Conservation (phyloP, 2,797 vertebrate species). For the Sebastes elongatus region DNA sequence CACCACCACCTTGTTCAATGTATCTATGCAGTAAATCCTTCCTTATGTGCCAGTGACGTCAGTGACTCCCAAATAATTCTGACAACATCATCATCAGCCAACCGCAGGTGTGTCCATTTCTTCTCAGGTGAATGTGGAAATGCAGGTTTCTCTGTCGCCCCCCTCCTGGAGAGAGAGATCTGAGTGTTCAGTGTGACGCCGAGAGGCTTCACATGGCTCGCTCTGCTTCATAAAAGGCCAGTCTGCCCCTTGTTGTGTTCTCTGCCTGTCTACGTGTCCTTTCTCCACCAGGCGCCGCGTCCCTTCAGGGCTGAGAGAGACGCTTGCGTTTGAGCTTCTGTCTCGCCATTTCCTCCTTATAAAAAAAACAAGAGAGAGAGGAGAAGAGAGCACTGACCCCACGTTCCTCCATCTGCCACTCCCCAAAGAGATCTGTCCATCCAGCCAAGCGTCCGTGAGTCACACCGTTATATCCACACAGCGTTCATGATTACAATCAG, state of each 20-base stretch:
- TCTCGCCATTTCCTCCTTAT: conserved; percentile 83
- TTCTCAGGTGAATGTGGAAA: conserved; percentile 59
- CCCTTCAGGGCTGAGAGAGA: conserved; percentile 81
- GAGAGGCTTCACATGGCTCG: conserved; percentile 42
- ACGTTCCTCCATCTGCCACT: conserved; percentile 44
- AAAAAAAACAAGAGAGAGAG: conserved; percentile 75
- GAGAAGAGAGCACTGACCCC: conserved; percentile 68
- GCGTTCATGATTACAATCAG: conserved; percentile 53
- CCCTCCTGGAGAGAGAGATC: conserved; percentile 63
- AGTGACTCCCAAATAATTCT: conserved; percentile 55
- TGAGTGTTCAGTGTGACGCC: conserved; percentile 60
- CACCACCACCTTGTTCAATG: conserved; percentile 38
- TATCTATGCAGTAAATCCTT: conserved; percentile 58
- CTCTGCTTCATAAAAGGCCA: conserved; percentile 42
- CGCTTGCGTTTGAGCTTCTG: conserved; percentile 84
- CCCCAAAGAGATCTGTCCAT: conserved; percentile 28
- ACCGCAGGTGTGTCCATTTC: conserved; percentile 31
- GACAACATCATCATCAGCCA: conserved; percentile 29
- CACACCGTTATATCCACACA: conserved; percentile 54
- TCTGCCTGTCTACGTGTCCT: conserved; percentile 39
- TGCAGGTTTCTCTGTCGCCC: conserved; percentile 48
- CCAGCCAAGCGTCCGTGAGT: conserved; percentile 32
- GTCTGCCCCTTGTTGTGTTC: conserved; percentile 31
- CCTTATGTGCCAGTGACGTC: conserved; percentile 73
- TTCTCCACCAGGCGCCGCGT: conserved; percentile 35